Percentiles rank a stretch among this genome's conserved stretches.
Evolutionary conservation across 2,797 vertebrate species (phyloP).

Genomic region (Melanotaenia boesemani): DNA sequence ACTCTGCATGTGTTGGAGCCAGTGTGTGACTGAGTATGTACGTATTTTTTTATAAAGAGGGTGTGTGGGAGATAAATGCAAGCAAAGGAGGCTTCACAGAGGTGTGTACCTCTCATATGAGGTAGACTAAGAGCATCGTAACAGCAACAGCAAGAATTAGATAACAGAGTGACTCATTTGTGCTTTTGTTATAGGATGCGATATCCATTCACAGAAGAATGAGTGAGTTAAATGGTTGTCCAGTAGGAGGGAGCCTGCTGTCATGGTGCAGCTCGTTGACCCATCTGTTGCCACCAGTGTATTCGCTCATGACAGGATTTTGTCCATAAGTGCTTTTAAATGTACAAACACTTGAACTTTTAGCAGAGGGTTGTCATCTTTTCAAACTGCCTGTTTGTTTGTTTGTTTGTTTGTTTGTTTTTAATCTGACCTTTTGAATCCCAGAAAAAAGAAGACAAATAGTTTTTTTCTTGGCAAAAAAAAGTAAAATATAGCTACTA

Average conservation of each 20-base stretch:
- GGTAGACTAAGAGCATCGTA: slow-evolving; percentile 21
- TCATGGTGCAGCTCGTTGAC: slow-evolving; percentile 64
- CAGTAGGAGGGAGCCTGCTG: slow-evolving; percentile 56
- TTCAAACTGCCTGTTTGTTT: background rate
- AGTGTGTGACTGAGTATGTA: slow-evolving; percentile 29
- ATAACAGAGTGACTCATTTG: background rate
- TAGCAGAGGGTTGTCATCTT: background rate
- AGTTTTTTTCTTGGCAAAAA: background rate
- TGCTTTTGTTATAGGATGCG: background rate
- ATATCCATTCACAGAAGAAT: slow-evolving; percentile 24
- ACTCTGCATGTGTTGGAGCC: slow-evolving; percentile 42
- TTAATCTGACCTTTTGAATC: background rate
- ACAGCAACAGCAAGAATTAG: slow-evolving; percentile 6
- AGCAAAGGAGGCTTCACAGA: slow-evolving; percentile 7
- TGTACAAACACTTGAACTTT: background rate
- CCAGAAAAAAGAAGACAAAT: background rate
- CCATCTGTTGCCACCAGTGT: slow-evolving; percentile 40
- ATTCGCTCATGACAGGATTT: slow-evolving; percentile 31
- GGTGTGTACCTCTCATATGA: background rate
- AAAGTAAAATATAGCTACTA: background rate
- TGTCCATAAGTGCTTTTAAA: slow-evolving; percentile 16
- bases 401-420: background rate
- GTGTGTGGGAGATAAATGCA: slow-evolving; percentile 22
- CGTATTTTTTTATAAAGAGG: background rate
- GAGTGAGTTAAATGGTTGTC: slow-evolving; percentile 50